These are phyloP conservation scores for Dendronephthya gigantea DNA, from an alignment of 64 coral and sea anemone species.

Conservation along the genomic window DNA sequence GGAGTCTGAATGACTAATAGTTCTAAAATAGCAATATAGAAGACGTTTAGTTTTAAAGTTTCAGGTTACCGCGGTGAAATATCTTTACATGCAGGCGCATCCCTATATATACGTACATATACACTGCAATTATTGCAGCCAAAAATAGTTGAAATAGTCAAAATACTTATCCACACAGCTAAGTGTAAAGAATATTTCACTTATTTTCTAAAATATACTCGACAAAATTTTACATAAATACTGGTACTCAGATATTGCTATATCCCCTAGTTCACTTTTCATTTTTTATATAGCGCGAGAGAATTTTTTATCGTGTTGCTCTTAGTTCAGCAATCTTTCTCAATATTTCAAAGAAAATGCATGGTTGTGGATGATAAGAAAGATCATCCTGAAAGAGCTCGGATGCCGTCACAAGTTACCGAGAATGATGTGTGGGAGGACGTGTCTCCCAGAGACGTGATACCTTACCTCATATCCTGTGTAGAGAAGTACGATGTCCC, in stretches of 20 bases:
- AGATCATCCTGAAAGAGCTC: not conserved
- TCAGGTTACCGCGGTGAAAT: not conserved
- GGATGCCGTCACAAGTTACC: not conserved
- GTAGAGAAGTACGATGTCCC: slow-evolving; percentile 38
- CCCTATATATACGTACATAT: not conserved
- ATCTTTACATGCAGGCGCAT: not conserved
- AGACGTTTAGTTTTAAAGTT: not conserved
- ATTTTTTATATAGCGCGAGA: not conserved
- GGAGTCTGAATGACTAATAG: too few relatives aligned
- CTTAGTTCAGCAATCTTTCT: not conserved
- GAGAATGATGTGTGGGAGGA: not conserved
- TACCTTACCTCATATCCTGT: slow-evolving; percentile 15
- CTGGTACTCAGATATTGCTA: too few relatives aligned
- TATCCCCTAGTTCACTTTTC: not conserved
- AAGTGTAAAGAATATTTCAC: too few relatives aligned
- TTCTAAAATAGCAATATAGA: not conserved
- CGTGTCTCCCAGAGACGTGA: not conserved
- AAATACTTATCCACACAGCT: too few relatives aligned
- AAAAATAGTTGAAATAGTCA: not conserved
- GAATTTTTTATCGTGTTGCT: not conserved
- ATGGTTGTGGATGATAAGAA: not conserved
- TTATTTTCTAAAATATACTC: too few relatives aligned
- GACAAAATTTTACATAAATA: too few relatives aligned
- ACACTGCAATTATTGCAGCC: not conserved
- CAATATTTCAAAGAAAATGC: not conserved